These are phyloP conservation scores for Amazona vittata DNA, from an alignment of 2,113 vertebrate species.

Conservation along the genomic window DNA sequence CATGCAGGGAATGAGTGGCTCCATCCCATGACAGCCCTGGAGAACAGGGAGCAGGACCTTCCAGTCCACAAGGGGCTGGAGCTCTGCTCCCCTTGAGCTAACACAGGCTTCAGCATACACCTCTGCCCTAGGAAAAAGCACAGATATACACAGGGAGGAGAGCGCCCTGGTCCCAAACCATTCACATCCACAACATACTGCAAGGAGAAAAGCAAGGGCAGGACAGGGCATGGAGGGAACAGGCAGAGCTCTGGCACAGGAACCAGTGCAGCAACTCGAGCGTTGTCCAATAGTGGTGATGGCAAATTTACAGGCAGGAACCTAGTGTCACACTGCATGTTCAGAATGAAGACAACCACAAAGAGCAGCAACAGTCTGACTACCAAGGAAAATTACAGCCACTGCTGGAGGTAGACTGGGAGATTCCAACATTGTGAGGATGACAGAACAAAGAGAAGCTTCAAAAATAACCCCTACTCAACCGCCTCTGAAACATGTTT, in stretches of 20 bases:
- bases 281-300: rapidly evolving
- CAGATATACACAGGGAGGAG: rapidly evolving
- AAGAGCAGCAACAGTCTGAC: not conserved
- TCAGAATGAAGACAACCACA: not conserved
- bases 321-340: not conserved
- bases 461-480: constrained; percentile 16
- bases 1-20: not conserved
- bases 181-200: not conserved
- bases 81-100: not conserved
- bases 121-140: not conserved
- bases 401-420: rapidly evolving
- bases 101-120: rapidly evolving
- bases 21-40: rapidly evolving
- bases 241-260: not conserved
- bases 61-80: not conserved
- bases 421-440: not conserved
- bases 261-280: not conserved
- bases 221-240: rapidly evolving
- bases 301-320: not conserved
- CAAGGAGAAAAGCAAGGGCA: not conserved
- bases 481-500: not conserved
- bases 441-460: constrained; percentile 9
- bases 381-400: not conserved
- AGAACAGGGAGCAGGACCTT: not conserved
- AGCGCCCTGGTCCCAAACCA: not conserved